Percentiles rank a stretch among this genome's conserved stretches.
Evolutionary conservation across 1,140 invertebrate species (phyloP).

Genomic region (Ceratina japonica): DNA sequence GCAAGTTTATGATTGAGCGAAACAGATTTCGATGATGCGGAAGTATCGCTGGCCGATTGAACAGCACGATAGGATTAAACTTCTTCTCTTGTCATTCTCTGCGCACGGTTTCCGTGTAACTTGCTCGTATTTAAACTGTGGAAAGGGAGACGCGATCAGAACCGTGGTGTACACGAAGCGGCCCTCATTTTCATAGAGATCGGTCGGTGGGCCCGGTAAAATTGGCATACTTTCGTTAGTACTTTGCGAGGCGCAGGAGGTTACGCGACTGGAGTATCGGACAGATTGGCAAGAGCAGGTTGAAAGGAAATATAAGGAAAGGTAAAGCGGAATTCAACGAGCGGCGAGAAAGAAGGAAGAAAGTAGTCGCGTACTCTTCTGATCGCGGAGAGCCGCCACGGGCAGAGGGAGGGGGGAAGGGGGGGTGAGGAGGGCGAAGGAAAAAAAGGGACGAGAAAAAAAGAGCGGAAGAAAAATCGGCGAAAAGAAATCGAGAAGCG

Average conservation of each 20-base stretch:
- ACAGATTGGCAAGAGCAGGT: background rate
- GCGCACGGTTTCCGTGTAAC: no score
- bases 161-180: no score
- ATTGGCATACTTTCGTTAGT: conserved; percentile 20
- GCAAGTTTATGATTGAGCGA: background rate
- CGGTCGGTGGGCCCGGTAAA: background rate
- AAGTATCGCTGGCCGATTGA: no score
- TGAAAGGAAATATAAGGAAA: background rate
- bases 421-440: no score
- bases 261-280: background rate
- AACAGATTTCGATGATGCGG: no score
- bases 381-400: background rate
- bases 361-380: background rate
- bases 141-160: no score
- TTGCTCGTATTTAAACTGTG: no score
- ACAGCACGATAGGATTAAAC: no score
- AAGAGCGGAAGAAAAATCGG: background rate
- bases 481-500: conserved; percentile 34
- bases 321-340: background rate
- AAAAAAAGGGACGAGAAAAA: background rate
- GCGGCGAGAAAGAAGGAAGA: background rate
- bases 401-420: background rate
- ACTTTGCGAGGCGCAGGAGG: background rate
- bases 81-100: no score
- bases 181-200: background rate